Base-by-base conservation (phyloP, 2,797 vertebrate species). In the Acestrorhynchus altus region DNA sequence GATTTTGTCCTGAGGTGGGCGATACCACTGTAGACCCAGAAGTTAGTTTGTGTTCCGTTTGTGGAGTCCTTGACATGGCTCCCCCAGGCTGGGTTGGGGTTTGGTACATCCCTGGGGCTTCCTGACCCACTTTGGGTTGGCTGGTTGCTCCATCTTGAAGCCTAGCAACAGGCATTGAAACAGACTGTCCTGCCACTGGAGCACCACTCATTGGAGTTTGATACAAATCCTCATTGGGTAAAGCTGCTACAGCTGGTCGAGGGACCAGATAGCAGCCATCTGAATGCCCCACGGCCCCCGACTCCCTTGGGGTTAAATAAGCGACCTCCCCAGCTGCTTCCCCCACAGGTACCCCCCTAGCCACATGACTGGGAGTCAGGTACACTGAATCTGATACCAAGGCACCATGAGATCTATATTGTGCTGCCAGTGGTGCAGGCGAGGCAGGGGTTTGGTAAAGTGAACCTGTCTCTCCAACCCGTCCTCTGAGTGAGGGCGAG, bases 261-360 rank as follows among this genome's bases (percentile, higher is more conserved):
- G 93, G 93, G 42, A 93, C 91, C 84, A 94, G 75, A 80, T 94
- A 94, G 84, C 93, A 93, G 85, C 88, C 87, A 0, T 94, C 92
- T 0, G 89, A 86, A 54, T 84, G 77, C 47, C 78, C 86, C 0
- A 72, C 39, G 12, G 78, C 81, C 74, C 86, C 83, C 22, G 90
- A 86, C 72, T 94, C 92, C 84, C 92, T 88, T 0, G 92, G 92
- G 47, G 91, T 84, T 12, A 93, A 83, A 84, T 94, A 94, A 10
- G 91, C 90, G 20, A 81, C 84, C 79, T 94, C 94, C 11, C 89
- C 87, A 22, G 85, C 57, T 59, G 88, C 87, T 52, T 93, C 92
- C 0, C 83, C 81, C 1, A 40, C 63, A 74, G 77, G 60, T 81
- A n/a, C n/a, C n/a, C n/a, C n/a, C n/a, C 83, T 86, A 0, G 88